These are phyloP conservation scores for Apodemia duryi DNA, from an alignment of 2,888 invertebrate genomes.

Conservation along the genomic window DNA sequence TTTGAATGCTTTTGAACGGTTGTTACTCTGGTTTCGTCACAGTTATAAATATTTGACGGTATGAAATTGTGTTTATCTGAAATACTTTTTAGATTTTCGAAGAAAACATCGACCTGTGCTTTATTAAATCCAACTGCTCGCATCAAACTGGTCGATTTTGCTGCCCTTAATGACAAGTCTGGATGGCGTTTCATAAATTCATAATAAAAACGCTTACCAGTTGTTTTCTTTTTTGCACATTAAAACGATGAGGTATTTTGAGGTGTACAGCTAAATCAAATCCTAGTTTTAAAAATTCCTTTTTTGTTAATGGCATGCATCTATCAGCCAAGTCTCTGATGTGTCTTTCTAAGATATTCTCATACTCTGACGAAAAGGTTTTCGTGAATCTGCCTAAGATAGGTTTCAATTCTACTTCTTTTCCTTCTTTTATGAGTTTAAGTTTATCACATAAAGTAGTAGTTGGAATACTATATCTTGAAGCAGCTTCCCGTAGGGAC, in stretches of 20 bases:
- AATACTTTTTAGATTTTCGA: slow-evolving; percentile 26
- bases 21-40: slow-evolving; percentile 34
- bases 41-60: slow-evolving; percentile 34
- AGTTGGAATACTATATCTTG: slow-evolving; percentile 27
- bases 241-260: slow-evolving; percentile 18
- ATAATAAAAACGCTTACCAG: slow-evolving; percentile 3
- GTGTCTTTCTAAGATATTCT: slow-evolving; percentile 18
- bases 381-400: slow-evolving; percentile 22
- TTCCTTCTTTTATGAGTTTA: slow-evolving; percentile 24
- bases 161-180: slow-evolving; percentile 27
- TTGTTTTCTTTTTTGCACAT: too few species aligned
- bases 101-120: slow-evolving; percentile 32
- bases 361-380: slow-evolving; percentile 25
- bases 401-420: slow-evolving; percentile 27
- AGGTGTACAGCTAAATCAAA: slow-evolving; percentile 22
- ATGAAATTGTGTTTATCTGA: slow-evolving; percentile 29
- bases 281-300: slow-evolving; percentile 24
- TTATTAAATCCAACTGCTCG: slow-evolving; percentile 32
- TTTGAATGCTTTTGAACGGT: slow-evolving; percentile 29
- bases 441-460: slow-evolving; percentile 32
- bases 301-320: slow-evolving; percentile 24
- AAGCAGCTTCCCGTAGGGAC: slow-evolving; percentile 28
- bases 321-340: slow-evolving; percentile 23
- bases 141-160: slow-evolving; percentile 32
- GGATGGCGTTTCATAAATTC: slow-evolving; percentile 24